These are phyloP conservation scores for Ispidina lecontei DNA, from an alignment of 2,797 vertebrate species.

Conservation along the genomic window DNA sequence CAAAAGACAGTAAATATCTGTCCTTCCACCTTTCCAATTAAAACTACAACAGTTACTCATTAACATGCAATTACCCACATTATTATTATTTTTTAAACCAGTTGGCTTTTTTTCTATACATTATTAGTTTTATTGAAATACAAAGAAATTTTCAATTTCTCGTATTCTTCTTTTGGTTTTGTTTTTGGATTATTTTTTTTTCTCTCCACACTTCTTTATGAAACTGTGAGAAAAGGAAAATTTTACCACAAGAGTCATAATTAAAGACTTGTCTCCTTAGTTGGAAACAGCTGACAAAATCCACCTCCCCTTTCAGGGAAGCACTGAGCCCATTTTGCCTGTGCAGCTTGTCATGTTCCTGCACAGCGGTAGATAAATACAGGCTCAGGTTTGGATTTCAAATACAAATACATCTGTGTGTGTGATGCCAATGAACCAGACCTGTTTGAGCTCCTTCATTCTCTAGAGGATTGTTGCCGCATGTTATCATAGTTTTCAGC, in stretches of 20 bases:
- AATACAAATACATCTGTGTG: not conserved
- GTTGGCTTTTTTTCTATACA: not conserved
- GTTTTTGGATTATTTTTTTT: not conserved
- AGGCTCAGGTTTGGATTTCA: not conserved
- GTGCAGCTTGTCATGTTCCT: not conserved
- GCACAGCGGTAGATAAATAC: not conserved
- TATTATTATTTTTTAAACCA: not conserved
- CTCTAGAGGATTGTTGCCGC: not conserved
- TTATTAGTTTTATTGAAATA: not conserved
- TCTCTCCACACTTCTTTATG: not conserved
- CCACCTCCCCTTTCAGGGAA: not conserved
- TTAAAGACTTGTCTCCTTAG: not conserved
- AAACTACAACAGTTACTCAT: conserved; percentile 83
- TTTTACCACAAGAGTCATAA: not conserved
- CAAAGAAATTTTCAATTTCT: not conserved
- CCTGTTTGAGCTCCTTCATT: accelerated
- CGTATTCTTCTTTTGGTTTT: not conserved
- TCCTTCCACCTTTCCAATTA: conserved; percentile 81
- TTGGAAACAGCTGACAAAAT: not conserved
- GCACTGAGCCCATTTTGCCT: not conserved
- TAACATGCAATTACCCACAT: conserved; percentile 84
- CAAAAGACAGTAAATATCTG: conserved; percentile 49
- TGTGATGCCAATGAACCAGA: not conserved
- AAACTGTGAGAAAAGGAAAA: not conserved
- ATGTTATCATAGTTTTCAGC: not conserved